A percentile compares a stretch with the other conserved stretches of the same genome.
Conservation (phyloP, 2,888 invertebrate species). For the Rhaphigaster nebulosa region DNA sequence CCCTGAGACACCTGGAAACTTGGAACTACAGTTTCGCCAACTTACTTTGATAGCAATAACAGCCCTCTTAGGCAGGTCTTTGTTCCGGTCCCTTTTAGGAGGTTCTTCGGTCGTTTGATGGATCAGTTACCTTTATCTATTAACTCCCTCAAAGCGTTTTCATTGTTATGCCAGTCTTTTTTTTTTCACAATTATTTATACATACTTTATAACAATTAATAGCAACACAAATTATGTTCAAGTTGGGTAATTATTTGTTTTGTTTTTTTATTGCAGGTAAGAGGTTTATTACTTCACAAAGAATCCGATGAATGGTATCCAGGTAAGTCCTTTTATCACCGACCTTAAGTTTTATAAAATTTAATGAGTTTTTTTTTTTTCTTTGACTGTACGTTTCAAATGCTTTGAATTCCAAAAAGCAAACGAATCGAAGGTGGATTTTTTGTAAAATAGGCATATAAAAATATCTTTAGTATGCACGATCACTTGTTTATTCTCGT, state of each 20-base stretch:
- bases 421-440: not conserved
- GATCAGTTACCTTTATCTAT: not conserved
- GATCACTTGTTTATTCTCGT: not conserved
- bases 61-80: not conserved
- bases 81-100: not conserved
- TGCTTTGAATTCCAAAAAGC: not conserved
- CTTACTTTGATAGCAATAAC: slow-evolving; percentile 32
- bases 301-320: not conserved
- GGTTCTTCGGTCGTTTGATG: not conserved
- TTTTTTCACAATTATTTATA: not conserved
- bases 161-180: not conserved
- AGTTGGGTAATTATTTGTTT: not conserved
- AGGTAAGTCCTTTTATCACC: not conserved
- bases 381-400: not conserved
- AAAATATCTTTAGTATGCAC: not conserved
- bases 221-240: not conserved
- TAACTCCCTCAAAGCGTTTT: not conserved
- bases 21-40: slow-evolving; percentile 36
- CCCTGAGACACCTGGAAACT: slow-evolving; percentile 12
- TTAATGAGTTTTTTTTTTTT: not conserved
- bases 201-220: not conserved
- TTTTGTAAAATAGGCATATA: not conserved
- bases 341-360: not conserved
- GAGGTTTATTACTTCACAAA: not conserved
- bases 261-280: not conserved